Percentiles rank a stretch among this genome's conserved stretches.
Evolutionary conservation across 2,888 invertebrate species (phyloP).

Genomic region (Ceramica pisi): DNA sequence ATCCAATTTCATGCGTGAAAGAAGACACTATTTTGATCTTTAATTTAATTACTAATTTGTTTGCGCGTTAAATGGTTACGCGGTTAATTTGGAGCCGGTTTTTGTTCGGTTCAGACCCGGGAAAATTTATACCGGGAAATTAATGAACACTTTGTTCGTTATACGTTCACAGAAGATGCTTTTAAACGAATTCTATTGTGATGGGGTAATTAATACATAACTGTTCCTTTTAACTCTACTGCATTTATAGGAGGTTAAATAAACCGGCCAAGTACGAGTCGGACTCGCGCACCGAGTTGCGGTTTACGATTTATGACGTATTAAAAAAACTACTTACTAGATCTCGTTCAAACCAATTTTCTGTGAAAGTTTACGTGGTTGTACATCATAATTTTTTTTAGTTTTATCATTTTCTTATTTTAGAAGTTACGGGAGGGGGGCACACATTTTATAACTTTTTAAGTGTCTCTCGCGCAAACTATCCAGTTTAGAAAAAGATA

Average conservation of each 20-base stretch:
- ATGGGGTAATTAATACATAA: background rate
- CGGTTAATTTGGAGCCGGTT: background rate
- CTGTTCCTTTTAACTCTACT: background rate
- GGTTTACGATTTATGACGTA: no score
- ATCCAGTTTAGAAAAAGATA: no score
- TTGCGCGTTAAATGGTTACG: background rate
- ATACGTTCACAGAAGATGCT: background rate
- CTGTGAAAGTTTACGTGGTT: no score
- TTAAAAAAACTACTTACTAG: no score
- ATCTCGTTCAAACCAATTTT: no score
- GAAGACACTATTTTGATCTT: background rate
- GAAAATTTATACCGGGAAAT: constrained; percentile 1
- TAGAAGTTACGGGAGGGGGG: no score
- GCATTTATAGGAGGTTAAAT: background rate
- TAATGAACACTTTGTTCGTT: constrained; percentile 3
- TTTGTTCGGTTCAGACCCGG: background rate
- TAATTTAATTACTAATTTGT: constrained; percentile 5
- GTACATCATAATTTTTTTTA: no score
- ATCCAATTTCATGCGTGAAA: background rate
- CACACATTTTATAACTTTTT: no score
- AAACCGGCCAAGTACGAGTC: no score
- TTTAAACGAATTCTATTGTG: constrained; percentile 20
- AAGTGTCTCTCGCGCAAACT: no score
- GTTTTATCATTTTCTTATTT: no score
- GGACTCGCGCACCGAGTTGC: no score